A percentile compares a stretch with the other conserved stretches of the same genome.
Conservation (phyloP, 2,113 vertebrate genomes). For the Thomomys bottae region DNA sequence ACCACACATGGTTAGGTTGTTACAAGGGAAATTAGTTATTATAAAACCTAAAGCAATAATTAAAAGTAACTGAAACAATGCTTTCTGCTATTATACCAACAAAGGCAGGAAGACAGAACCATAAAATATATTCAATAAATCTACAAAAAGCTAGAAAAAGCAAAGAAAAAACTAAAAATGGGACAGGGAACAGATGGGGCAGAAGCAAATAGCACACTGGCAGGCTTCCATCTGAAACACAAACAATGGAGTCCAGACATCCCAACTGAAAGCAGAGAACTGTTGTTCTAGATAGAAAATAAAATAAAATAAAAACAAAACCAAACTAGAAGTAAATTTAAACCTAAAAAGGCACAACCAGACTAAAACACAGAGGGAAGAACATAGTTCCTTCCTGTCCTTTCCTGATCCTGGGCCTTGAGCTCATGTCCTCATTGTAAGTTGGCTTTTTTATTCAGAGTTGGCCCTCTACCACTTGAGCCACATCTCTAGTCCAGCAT, state of each 20-base stretch:
- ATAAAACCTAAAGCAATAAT: neutral
- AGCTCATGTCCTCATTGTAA: too few relatives aligned
- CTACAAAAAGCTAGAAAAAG: neutral
- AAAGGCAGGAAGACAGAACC: neutral
- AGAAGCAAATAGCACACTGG: neutral
- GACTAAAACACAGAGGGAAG: neutral
- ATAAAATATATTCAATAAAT: neutral
- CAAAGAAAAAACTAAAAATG: neutral
- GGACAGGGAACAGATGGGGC: neutral
- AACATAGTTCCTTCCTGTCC: too few relatives aligned
- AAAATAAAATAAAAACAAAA: neutral
- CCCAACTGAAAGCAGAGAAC: neutral
- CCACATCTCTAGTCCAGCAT: too few relatives aligned
- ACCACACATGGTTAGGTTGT: rapidly evolving
- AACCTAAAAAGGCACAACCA: neutral
- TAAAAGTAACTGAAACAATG: neutral
- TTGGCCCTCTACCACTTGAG: too few relatives aligned
- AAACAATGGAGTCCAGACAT: neutral
- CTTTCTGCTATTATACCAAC: neutral
- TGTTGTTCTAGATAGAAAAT: neutral
- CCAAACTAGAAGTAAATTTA: neutral
- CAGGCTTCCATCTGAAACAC: neutral
- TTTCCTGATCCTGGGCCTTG: too few relatives aligned
- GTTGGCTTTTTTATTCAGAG: too few relatives aligned
- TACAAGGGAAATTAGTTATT: neutral